Evolutionary conservation across 2,797 vertebrate genomes (phyloP).

Genomic region (Muscicapa striata): DNA sequence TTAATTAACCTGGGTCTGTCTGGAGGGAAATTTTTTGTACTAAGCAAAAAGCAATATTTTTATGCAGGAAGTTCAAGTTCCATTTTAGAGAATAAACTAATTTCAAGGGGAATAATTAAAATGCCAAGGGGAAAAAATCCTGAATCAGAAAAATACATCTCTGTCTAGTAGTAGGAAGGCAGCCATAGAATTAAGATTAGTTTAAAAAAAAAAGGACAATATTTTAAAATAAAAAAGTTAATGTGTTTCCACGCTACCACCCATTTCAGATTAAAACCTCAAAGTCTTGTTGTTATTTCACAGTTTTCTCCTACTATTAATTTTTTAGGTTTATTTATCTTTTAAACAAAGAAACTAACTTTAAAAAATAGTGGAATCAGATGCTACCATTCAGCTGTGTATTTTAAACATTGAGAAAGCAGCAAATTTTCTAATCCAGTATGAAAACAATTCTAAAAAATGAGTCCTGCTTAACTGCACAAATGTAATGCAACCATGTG

Average conservation of each 20-base stretch:
- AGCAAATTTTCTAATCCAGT: background rate
- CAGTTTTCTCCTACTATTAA: background rate
- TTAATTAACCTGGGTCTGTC: background rate
- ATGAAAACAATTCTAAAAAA: background rate
- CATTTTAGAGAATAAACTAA: background rate
- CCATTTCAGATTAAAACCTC: background rate
- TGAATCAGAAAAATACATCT: background rate
- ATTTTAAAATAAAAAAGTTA: background rate
- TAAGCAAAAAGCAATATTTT: background rate
- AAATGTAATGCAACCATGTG: background rate
- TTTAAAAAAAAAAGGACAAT: background rate
- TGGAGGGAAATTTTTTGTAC: background rate
- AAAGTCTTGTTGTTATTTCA: background rate
- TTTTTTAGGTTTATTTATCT: background rate
- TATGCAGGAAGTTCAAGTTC: background rate
- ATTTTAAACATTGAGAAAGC: fast-evolving
- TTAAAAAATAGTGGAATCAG: background rate
- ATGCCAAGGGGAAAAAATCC: background rate
- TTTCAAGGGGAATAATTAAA: background rate
- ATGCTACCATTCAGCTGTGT: background rate
- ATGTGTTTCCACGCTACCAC: background rate
- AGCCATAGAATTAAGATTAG: background rate
- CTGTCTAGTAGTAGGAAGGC: background rate
- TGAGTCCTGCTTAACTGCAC: background rate
- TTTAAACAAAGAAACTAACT: background rate